These are phyloP conservation scores for Osmerus mordax DNA, from an alignment of 2,113 vertebrate species.

Conservation along the genomic window DNA sequence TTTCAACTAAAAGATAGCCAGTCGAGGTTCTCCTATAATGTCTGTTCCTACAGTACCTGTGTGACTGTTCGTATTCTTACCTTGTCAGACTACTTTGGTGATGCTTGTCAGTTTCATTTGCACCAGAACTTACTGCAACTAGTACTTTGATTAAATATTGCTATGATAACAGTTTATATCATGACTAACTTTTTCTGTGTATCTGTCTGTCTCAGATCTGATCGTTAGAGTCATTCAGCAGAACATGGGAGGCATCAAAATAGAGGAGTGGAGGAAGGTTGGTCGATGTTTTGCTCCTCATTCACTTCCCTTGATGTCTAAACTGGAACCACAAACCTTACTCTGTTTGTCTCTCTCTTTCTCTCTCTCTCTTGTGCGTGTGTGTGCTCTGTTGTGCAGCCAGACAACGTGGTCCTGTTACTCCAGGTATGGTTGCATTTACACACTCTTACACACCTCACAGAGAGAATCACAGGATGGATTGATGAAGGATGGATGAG, in stretches of 20 bases:
- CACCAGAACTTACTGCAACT: too few relatives aligned
- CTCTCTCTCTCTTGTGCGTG: constrained; percentile 47
- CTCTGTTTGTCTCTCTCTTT: constrained; percentile 55
- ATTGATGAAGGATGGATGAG: neutral
- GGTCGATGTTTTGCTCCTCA: too few relatives aligned
- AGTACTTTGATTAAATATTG: neutral
- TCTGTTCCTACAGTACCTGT: too few relatives aligned
- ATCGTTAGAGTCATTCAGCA: constrained; percentile 66
- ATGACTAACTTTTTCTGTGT: neutral
- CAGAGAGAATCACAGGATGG: neutral
- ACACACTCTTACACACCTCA: neutral
- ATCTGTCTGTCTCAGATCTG: constrained; percentile 54
- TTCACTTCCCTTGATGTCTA: constrained; percentile 18
- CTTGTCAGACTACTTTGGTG: too few relatives aligned
- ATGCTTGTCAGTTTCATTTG: too few relatives aligned
- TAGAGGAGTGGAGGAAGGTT: constrained; percentile 72
- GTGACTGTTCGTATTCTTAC: too few relatives aligned
- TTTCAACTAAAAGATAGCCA: too few relatives aligned
- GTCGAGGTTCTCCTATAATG: too few relatives aligned
- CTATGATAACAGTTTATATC: neutral
- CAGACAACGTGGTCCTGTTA: constrained; percentile 86
- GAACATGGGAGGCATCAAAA: constrained; percentile 71
- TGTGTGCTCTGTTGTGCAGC: constrained; percentile 75
- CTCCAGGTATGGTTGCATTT: constrained; percentile 82
- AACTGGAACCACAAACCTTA: constrained; percentile 23